Base-by-base conservation (phyloP, 2,888 invertebrate species). In the Helicoverpa assulta region DNA sequence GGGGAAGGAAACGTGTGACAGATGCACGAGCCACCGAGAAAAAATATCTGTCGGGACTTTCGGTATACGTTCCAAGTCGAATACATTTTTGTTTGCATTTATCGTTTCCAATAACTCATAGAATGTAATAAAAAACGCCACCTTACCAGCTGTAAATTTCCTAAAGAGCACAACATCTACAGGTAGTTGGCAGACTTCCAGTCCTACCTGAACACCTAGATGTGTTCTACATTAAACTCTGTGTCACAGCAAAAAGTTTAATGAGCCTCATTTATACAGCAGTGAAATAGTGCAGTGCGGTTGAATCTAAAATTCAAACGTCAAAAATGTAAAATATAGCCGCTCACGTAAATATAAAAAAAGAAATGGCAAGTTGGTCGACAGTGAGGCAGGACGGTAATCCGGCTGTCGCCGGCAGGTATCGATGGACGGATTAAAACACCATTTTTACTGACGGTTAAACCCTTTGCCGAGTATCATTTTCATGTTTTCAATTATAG, bases 101-200 rank as follows among this genome's bases (percentile, higher is more conserved):
- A 87, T 86, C 84, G 84, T 77, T 84, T 83, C 81, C 85, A 85
- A 88, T 87, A 88, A 82, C 82, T 85, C 77, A 83, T 84, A 83
- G 82, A 84, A 57, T 64, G 78, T 79, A 84, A 86, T 87, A 87
- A 85, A 85, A 86, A 86, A 75, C 73, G 82, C 72, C 86, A 87
- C 84, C 82, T 88, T 80, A 87, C 78, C 81, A 83, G 83, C 85
- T 84, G 87, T 90, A 89, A 89, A 91, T 92, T 89, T 89, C 80
- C 83, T 80, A 81, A 89, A 89, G 88, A 89, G 88, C 82, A 85
- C 80, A 87, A 86, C 85, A 86, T 92, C 95, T 88, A 95, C 95
- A 95, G 94, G 95, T 95, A 92, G 95, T 95, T 95, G 94, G 95
- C 94, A 90, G 82, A 73, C 80, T 82, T 93, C 95, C 95, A 94